Base-by-base conservation (phyloP, 2,888 invertebrate genomes). In the Phyllotreta striolata region DNA sequence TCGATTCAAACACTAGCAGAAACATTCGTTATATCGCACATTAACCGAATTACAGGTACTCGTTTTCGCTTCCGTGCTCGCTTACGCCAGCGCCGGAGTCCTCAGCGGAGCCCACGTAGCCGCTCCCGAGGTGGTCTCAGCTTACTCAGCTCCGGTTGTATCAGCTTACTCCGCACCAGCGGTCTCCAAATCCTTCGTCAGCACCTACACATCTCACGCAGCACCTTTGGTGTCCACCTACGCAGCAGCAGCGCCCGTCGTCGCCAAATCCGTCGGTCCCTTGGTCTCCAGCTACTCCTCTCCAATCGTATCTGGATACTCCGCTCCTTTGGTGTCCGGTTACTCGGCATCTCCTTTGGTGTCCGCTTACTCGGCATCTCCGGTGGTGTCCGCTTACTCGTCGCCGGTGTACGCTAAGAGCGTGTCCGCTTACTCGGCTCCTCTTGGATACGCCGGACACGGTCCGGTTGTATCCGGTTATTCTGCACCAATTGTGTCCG, bases 191-290 rank as follows among this genome's bases (percentile, higher is more conserved):
- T 24, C 24, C 2, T 24, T 24, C 24, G 24, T 24, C 24, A 24
- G 24, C 4, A 24, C 24, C 4, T 24, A 24, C 24, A 24, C 24
- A 24, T 24, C 51, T 37, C 37, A 35, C 10, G 24, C 34, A 8
- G 47, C 47, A 3, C 24, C 14, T 1, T 6, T 37, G 6, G 35
- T 5, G 12, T 40, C 51, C 3, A 13, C 54, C 6, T 52, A 59
- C n/a, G 43, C 41, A 10, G 52, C 52, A 14, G 24, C 62, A 1
- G 44, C 62, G 8, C 56, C 58, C 13, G 58, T 58, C 39, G 58
- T 66, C 44, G 47, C 66, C 55, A 65, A 62, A 39, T 54, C 62
- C 10, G 40, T 62, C n/a, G 66, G 14, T 34, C 51, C 35, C n/a
- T 4, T 35, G 7, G 8, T 35, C 7, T 51, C 51, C 35, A 12